Evolutionary conservation across 2,888 invertebrate species (phyloP).

Genomic region (Volucella inflata): DNA sequence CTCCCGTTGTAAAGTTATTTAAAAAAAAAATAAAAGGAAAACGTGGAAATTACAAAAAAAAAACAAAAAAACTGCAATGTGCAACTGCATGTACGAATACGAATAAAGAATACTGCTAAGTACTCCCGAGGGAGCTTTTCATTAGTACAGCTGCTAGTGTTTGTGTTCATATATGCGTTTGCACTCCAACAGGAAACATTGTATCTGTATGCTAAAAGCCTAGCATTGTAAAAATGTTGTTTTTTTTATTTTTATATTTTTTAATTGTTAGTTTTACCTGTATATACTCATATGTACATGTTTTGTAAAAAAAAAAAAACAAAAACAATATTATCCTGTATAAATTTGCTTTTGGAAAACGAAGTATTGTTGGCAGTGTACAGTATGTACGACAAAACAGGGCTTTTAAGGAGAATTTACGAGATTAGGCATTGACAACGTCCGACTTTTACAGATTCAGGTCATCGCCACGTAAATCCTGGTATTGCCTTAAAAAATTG

Average conservation of each 20-base stretch:
- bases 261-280: background rate
- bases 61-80: constrained; percentile 14
- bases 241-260: background rate
- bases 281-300: background rate
- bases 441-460: too few relatives aligned
- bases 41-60: background rate
- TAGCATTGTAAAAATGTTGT: constrained; percentile 10
- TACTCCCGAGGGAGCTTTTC: constrained; percentile 63
- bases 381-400: constrained; percentile 1
- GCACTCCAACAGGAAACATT: constrained; percentile 7
- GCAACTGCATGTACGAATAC: constrained; percentile 27
- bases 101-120: constrained; percentile 56
- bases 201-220: constrained; percentile 43
- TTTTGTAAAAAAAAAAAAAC: background rate
- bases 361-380: too few relatives aligned
- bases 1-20: constrained; percentile 33
- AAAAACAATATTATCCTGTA: too few relatives aligned
- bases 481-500: too few relatives aligned
- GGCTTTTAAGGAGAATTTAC: background rate
- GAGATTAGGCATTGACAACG: background rate
- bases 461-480: too few relatives aligned
- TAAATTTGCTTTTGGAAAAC: too few relatives aligned
- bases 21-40: constrained; percentile 2
- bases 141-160: constrained; percentile 27
- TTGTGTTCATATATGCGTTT: constrained; percentile 11